A percentile compares a stretch with the other conserved stretches of the same genome.
These are phyloP conservation scores for Meiosimyza decipiens DNA, from an alignment of 2,888 invertebrate genomes.

Conservation along the genomic window DNA sequence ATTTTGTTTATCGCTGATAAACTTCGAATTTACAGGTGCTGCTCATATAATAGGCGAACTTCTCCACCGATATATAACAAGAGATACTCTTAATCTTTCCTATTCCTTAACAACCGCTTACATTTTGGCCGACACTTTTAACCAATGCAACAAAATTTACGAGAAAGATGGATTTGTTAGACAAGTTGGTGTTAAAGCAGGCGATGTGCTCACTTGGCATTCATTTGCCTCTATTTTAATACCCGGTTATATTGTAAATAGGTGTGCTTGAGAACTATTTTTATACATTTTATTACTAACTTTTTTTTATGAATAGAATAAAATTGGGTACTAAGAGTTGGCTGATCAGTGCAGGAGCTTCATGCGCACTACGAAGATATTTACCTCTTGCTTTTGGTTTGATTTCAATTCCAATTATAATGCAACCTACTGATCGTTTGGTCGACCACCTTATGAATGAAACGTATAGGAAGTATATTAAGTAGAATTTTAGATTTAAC, in stretches of 20 bases:
- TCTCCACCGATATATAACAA: too few species aligned
- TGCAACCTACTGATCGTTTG: constrained; percentile 86
- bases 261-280: constrained; percentile 51
- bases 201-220: constrained; percentile 93
- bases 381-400: constrained; percentile 81
- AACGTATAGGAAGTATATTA: constrained; percentile 65
- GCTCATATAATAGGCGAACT: too few species aligned
- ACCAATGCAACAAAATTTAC: constrained; percentile 77
- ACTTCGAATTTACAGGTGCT: too few species aligned
- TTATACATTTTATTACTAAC: neutral
- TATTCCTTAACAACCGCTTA: constrained; percentile 88
- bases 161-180: constrained; percentile 67
- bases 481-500: constrained; percentile 30
- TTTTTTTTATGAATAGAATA: constrained; percentile 67
- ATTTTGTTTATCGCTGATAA: too few species aligned
- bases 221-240: constrained; percentile 80
- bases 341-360: constrained; percentile 43
- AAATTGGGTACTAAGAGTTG: constrained; percentile 50
- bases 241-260: constrained; percentile 93
- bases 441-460: constrained; percentile 82
- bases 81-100: constrained; percentile 70
- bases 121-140: constrained; percentile 85
- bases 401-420: constrained; percentile 88
- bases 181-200: constrained; percentile 69
- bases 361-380: constrained; percentile 59